Conservation (phyloP, 2,797 vertebrate genomes). For the Tamandua tetradactyla region DNA sequence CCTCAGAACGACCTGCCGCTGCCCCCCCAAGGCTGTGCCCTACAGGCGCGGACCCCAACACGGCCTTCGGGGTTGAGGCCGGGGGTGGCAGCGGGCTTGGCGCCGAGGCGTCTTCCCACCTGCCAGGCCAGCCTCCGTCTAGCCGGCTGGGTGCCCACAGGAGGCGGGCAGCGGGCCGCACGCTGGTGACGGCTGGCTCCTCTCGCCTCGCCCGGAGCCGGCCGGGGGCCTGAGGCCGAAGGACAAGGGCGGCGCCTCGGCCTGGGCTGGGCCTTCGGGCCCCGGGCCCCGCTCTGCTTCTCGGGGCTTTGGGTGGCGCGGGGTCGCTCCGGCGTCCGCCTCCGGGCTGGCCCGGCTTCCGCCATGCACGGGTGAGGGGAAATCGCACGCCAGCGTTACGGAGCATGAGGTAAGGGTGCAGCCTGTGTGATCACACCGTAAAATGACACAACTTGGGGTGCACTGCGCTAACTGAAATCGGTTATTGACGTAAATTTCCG, state of each 20-base stretch:
- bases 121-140: too few relatives aligned
- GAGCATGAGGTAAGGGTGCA: not conserved
- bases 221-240: not conserved
- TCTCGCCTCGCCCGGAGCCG: not conserved
- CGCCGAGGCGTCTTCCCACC: not conserved
- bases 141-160: not conserved
- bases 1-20: not conserved
- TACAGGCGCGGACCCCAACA: not conserved
- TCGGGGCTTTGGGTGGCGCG: too few relatives aligned
- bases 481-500: not conserved
- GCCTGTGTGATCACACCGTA: not conserved
- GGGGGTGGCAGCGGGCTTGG: not conserved
- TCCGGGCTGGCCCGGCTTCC: too few relatives aligned
- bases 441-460: not conserved
- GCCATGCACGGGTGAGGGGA: fast-evolving
- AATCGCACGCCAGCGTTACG: not conserved
- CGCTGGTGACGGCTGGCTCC: not conserved
- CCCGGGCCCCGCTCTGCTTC: too few relatives aligned
- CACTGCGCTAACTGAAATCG: not conserved
- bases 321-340: too few relatives aligned
- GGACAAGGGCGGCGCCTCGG: not conserved
- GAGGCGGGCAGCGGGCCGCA: not conserved
- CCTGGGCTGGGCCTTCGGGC: not conserved
- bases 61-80: not conserved
- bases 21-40: not conserved